Conservation (phyloP, 1,140 invertebrate species). For the Trichonephila inaurata region DNA sequence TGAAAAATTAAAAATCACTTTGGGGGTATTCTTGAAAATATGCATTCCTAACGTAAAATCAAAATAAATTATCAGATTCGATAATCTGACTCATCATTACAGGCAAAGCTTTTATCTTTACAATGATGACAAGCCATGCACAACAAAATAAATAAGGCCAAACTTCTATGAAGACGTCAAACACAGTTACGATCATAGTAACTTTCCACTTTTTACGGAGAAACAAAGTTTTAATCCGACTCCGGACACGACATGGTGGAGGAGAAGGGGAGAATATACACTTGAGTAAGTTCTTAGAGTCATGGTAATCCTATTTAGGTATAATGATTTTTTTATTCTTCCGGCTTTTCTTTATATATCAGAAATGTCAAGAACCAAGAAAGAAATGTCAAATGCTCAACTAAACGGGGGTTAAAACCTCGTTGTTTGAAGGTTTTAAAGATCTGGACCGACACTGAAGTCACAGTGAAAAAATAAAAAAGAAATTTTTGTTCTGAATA, state of each 20-base stretch:
- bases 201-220: constrained; percentile 14
- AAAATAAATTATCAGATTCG: too few relatives aligned
- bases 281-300: constrained; percentile 16
- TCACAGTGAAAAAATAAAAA: background rate
- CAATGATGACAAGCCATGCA: too few relatives aligned
- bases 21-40: too few relatives aligned
- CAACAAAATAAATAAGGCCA: background rate
- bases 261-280: background rate
- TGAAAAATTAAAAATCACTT: too few relatives aligned
- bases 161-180: constrained; percentile 51
- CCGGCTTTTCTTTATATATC: constrained; percentile 2
- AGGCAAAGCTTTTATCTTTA: too few relatives aligned
- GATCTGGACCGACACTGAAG: background rate
- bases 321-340: constrained; percentile 14
- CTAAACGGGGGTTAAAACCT: constrained; percentile 52
- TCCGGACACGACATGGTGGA: background rate
- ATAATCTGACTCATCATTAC: too few relatives aligned
- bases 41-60: too few relatives aligned
- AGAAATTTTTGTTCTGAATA: background rate
- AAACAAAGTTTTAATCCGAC: constrained; percentile 43
- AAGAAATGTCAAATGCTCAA: background rate
- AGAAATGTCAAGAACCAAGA: constrained; percentile 41
- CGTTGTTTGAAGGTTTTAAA: constrained; percentile 51
- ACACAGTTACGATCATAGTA: background rate
- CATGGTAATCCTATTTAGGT: constrained; percentile 50